Base-by-base conservation (phyloP, 2,888 invertebrate genomes). In the Oligia strigilis region DNA sequence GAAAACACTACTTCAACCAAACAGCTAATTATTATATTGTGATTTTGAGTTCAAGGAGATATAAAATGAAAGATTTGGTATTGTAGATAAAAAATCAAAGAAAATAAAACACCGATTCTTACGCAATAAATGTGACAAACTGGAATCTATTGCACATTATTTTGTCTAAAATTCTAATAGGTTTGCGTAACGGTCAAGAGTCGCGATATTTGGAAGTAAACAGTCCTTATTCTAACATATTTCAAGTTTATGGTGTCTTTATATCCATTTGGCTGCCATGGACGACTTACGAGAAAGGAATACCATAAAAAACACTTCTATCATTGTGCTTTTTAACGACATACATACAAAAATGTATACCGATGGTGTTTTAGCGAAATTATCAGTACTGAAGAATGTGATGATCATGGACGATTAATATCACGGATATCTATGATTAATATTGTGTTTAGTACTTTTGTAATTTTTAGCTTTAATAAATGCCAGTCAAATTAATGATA, bases 101-200 rank as follows among this genome's bases (percentile, higher is more conserved):
- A 55, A 81, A 75, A 77, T 65, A 72, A 77, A 72, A 19, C 52
- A 67, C 23, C 46, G 11, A 67, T 73, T 73, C 40, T 69, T 83
- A 52, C 77, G 79, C 79, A 75, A 86, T 83, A 81, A 85, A 87
- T 36, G 72, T 78, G 79, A 81, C 67, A 74, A 79, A 85, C 43
- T 75, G 52, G 65, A 73, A 81, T 81, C 29, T 43, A 70, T 29
- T 81, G 46, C 46, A 46, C 69, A 80, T 86, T 87, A 81, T 74
- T 77, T 69, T 72, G 72, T 29, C 85, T 62, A 72, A 73, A 83
- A 81, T 81, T 85, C 65, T 75, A 74, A 76, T 73, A 77, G 17
- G 19, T 66, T 70, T 80, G 72, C 19, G 66, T 72, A 70, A 77
- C 29, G 78, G 76, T 76, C 65, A 73, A 65, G 9, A 58, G 67